Conservation (phyloP, 1,140 invertebrate genomes). For the Pogonus chalceus region DNA sequence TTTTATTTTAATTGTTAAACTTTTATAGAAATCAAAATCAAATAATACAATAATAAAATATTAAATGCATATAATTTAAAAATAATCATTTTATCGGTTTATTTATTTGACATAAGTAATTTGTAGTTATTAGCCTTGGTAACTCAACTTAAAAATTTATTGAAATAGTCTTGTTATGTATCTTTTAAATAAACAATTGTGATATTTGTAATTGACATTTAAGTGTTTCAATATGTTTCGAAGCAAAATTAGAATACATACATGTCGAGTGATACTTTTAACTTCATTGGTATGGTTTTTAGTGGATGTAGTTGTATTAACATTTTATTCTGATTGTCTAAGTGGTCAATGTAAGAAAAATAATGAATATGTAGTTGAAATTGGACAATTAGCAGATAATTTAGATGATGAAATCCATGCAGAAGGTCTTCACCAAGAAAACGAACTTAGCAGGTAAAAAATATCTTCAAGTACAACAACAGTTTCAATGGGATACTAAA, state of each 20-base stretch:
- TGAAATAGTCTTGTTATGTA: background rate
- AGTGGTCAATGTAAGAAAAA: conserved; percentile 55
- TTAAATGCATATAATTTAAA: background rate
- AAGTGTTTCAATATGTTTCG: conserved; percentile 56
- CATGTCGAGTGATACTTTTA: conserved; percentile 85
- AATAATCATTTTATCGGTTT: background rate
- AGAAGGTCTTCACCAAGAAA: background rate
- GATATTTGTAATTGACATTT: background rate
- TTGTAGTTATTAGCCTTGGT: background rate
- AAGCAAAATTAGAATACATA: conserved; percentile 81
- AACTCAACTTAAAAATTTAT: background rate
- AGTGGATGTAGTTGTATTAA: conserved; percentile 81
- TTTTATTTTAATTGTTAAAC: background rate
- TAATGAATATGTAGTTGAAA: conserved; percentile 41
- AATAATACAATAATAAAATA: background rate
- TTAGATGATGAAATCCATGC: background rate
- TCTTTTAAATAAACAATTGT: background rate
- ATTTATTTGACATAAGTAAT: background rate
- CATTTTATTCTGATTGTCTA: conserved; percentile 87
- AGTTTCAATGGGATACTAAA: background rate
- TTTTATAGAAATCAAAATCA: background rate
- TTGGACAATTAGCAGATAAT: conserved; percentile 15
- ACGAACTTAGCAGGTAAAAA: background rate
- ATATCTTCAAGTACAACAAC: background rate
- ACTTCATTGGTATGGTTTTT: conserved; percentile 94